Percentiles rank a stretch among this genome's conserved stretches.
These are phyloP conservation scores for Enteromius mattozi DNA, from an alignment of 2,797 vertebrate genomes.

Conservation along the genomic window DNA sequence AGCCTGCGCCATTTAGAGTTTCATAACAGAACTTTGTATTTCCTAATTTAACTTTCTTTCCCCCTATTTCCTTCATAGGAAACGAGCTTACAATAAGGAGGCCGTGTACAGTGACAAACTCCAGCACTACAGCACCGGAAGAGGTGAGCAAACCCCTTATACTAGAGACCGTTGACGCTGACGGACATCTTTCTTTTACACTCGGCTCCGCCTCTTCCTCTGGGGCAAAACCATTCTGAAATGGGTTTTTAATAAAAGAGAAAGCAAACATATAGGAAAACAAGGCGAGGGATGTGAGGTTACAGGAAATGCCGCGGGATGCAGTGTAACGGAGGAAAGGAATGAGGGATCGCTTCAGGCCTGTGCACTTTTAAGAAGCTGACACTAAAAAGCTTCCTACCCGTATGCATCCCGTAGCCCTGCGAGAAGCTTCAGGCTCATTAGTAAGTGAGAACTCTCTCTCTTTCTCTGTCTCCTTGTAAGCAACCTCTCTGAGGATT, in stretches of 20 bases:
- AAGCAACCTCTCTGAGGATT: slow-evolving; percentile 42
- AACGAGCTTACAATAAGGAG: slow-evolving; percentile 95
- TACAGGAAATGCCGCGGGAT: slow-evolving; percentile 31
- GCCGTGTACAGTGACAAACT: slow-evolving; percentile 97
- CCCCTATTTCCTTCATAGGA: slow-evolving; percentile 76
- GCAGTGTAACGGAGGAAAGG: slow-evolving; percentile 48
- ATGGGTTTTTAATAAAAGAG: neutral
- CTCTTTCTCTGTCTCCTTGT: slow-evolving; percentile 15
- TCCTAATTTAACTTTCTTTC: neutral
- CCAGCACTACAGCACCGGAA: slow-evolving; percentile 96
- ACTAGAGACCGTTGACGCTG: slow-evolving; percentile 23
- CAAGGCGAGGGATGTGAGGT: neutral
- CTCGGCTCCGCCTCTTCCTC: slow-evolving; percentile 28
- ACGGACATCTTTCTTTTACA: slow-evolving; percentile 53
- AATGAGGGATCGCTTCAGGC: slow-evolving; percentile 66
- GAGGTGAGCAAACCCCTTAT: slow-evolving; percentile 83
- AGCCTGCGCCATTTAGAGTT: neutral
- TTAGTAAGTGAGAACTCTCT: slow-evolving; percentile 63
- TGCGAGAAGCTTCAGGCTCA: slow-evolving; percentile 64
- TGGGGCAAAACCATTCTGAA: slow-evolving; percentile 16
- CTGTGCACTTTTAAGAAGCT: slow-evolving; percentile 67
- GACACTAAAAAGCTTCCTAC: slow-evolving; percentile 69
- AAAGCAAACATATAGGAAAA: slow-evolving; percentile 14
- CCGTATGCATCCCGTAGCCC: slow-evolving; percentile 65
- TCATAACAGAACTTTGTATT: neutral